phyloP scores from a whole-genome alignment of 2,888 invertebrate species.

The Epinotia nisella region DNA sequence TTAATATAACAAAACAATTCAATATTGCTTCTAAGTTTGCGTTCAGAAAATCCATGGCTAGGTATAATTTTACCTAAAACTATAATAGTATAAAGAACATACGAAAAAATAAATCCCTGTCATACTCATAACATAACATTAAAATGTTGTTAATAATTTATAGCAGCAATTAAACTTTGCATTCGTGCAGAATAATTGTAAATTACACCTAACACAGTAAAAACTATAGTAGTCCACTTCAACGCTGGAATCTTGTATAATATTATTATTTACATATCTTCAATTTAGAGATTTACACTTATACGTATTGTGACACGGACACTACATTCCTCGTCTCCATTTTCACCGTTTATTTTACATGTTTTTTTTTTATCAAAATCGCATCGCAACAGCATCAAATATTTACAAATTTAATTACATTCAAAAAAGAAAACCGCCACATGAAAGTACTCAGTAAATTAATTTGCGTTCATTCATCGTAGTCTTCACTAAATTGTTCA shows the following conservation, averaged over 20 bases:
- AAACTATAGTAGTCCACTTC: conserved; percentile 10
- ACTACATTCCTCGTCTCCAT: not conserved
- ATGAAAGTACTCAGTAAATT: not conserved
- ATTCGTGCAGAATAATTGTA: conserved; percentile 18
- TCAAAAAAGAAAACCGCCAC: not conserved
- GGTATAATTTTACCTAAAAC: conserved; percentile 3
- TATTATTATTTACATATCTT: conserved; percentile 25
- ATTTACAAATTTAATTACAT: not conserved
- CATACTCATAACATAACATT: conserved; percentile 40
- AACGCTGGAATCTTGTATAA: conserved; percentile 1
- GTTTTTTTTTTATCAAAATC: not conserved
- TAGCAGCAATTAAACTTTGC: conserved; percentile 10
- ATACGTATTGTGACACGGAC: conserved; percentile 1
- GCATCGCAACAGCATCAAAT: not conserved
- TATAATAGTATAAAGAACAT: not conserved
- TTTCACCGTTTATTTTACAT: not conserved
- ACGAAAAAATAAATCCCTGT: conserved; percentile 16
- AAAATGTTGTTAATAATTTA: conserved; percentile 36
- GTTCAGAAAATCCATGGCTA: not conserved
- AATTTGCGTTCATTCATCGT: conserved; percentile 20
- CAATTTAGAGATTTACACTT: conserved; percentile 15
- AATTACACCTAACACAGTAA: conserved; percentile 19
- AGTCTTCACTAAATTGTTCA: conserved; percentile 51
- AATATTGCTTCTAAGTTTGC: conserved; percentile 5
- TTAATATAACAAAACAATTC: conserved; percentile 37